phyloP scores from a whole-genome alignment of 2,797 vertebrate species.

The Chiroxiphia lanceolata region DNA sequence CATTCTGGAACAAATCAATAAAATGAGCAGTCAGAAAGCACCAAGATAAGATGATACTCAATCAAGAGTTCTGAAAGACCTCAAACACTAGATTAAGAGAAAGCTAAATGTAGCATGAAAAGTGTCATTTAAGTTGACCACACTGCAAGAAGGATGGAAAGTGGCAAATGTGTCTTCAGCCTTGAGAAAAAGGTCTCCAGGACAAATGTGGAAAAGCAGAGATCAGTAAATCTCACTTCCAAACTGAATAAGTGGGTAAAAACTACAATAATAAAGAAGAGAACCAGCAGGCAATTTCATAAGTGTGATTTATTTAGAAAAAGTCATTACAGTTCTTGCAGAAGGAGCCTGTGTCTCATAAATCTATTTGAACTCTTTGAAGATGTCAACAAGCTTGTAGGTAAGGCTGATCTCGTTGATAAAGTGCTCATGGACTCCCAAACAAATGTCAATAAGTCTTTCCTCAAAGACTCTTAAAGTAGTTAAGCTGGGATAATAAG shows the following conservation, averaged over 20 bases:
- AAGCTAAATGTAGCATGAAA: slow-evolving; percentile 61
- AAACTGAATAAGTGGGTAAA: slow-evolving; percentile 30
- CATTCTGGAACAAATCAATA: slow-evolving; percentile 59
- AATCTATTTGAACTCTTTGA: slow-evolving; percentile 57
- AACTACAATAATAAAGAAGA: slow-evolving; percentile 55
- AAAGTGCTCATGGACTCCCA: slow-evolving; percentile 21
- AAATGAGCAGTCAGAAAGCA: slow-evolving; percentile 44
- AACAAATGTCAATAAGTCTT: slow-evolving; percentile 60
- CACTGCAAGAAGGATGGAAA: slow-evolving; percentile 31
- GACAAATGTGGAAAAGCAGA: slow-evolving; percentile 24
- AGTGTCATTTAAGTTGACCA: slow-evolving; percentile 45
- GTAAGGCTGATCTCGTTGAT: slow-evolving; percentile 55
- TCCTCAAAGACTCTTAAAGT: slow-evolving; percentile 23
- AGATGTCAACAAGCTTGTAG: slow-evolving; percentile 39
- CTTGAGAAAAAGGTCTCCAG: slow-evolving; percentile 58
- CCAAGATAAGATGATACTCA: slow-evolving; percentile 50
- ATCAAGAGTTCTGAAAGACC: slow-evolving; percentile 53
- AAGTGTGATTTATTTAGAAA: slow-evolving; percentile 64
- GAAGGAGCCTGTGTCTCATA: slow-evolving; percentile 42
- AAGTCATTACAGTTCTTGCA: slow-evolving; percentile 57
- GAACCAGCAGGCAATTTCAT: slow-evolving; percentile 53
- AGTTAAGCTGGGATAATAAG: slow-evolving; percentile 19
- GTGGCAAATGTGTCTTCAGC: slow-evolving; percentile 44
- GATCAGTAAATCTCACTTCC: slow-evolving; percentile 41
- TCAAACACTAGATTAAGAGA: slow-evolving; percentile 55